These are phyloP conservation scores for Argyra leucocephala DNA, from an alignment of 2,888 invertebrate species.

Conservation along the genomic window DNA sequence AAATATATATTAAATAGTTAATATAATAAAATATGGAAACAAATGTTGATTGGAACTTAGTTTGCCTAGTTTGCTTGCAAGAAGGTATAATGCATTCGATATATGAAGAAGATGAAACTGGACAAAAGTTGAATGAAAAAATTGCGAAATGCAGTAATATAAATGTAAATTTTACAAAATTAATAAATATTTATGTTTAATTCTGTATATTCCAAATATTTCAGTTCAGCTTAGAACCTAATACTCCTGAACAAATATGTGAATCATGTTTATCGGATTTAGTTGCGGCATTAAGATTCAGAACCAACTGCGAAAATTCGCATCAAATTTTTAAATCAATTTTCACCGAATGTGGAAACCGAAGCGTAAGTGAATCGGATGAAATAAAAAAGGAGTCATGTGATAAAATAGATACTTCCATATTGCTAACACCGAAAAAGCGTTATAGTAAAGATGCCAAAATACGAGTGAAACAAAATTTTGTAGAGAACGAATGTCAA, in stretches of 20 bases:
- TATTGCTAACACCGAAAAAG: constrained; percentile 18
- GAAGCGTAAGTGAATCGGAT: constrained; percentile 20
- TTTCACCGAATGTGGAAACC: constrained; percentile 22
- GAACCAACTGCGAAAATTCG: constrained; percentile 37
- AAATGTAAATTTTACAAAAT: neutral
- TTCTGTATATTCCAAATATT: constrained; percentile 15
- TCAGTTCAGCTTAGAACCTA: constrained; percentile 27
- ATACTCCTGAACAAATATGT: constrained; percentile 39
- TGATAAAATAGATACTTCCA: constrained; percentile 3
- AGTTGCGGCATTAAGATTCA: constrained; percentile 36
- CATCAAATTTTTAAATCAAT: constrained; percentile 34
- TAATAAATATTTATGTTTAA: neutral
- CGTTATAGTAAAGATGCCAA: constrained; percentile 19
- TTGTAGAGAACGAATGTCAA: neutral
- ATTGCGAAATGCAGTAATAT: constrained; percentile 35
- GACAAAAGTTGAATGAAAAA: constrained; percentile 35
- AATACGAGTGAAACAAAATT: constrained; percentile 12
- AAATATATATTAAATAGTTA: neutral
- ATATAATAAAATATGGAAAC: neutral
- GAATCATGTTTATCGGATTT: constrained; percentile 34
- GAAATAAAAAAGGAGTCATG: neutral
- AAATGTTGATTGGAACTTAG: constrained; percentile 35
- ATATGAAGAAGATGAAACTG: constrained; percentile 32
- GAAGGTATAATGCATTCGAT: constrained; percentile 33
- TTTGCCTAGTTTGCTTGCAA: constrained; percentile 39